Conservation (phyloP, 2,113 vertebrate species). For the Heterotilapia buettikoferi region DNA sequence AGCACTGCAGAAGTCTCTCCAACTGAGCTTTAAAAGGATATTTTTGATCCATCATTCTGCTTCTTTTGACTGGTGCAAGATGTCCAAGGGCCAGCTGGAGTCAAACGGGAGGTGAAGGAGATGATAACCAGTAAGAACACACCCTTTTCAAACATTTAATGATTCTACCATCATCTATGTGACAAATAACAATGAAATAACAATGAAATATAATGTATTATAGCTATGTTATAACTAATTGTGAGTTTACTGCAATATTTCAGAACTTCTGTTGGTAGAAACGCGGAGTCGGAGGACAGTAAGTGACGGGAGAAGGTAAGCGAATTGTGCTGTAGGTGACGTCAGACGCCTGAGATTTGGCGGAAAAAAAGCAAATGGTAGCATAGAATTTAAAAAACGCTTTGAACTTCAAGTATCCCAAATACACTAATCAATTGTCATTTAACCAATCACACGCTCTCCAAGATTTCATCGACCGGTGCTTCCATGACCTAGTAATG, state of each 20-base stretch:
- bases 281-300: accelerated
- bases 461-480: neutral
- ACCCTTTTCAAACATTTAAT: neutral
- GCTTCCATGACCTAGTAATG: neutral
- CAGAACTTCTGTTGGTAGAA: neutral
- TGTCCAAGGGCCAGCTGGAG: neutral
- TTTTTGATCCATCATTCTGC: neutral
- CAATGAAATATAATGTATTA: neutral
- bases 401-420: neutral
- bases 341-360: neutral
- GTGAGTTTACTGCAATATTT: neutral
- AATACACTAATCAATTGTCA: neutral
- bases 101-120: neutral
- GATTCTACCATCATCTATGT: neutral
- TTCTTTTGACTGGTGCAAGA: neutral
- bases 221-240: neutral
- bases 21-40: neutral
- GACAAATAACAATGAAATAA: neutral
- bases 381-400: neutral
- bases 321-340: neutral
- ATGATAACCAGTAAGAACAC: neutral
- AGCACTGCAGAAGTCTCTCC: neutral
- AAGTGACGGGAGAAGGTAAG: neutral
- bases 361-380: neutral
- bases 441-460: neutral